Evolutionary conservation across 2,888 invertebrate genomes (phyloP).

Genomic region (Nephrotoma appendiculata): DNA sequence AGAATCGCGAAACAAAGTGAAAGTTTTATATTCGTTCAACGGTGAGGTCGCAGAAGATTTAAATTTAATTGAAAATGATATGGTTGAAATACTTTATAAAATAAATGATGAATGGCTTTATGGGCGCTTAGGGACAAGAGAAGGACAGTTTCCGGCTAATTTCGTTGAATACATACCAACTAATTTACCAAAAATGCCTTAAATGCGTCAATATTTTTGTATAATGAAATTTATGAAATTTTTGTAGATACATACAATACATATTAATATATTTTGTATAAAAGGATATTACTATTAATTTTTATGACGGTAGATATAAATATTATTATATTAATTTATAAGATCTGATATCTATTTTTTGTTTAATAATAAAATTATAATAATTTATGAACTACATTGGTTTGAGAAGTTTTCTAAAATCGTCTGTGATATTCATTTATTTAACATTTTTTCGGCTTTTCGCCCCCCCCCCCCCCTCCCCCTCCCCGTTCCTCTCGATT

Average conservation of each 20-base stretch:
- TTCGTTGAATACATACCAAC: conserved; percentile 49
- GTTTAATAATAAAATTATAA: background rate
- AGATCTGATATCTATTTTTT: background rate
- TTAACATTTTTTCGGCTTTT: too few species aligned
- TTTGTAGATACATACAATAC: background rate
- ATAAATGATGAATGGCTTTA: conserved; percentile 66
- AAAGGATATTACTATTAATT: background rate
- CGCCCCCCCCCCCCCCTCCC: too few species aligned
- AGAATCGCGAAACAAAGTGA: conserved; percentile 26
- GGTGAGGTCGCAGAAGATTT: conserved; percentile 45
- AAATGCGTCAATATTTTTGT: background rate
- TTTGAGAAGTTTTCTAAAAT: too few species aligned
- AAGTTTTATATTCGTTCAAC: conserved; percentile 58
- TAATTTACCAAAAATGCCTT: conserved; percentile 24
- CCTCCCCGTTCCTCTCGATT: too few species aligned
- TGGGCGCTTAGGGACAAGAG: conserved; percentile 49
- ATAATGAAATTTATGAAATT: background rate
- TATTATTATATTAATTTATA: background rate
- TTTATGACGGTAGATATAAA: background rate
- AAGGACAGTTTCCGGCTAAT: conserved; percentile 66
- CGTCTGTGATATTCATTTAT: too few species aligned
- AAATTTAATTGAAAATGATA: conserved; percentile 38
- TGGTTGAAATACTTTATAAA: conserved; percentile 48
- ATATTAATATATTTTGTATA: background rate
- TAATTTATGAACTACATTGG: background rate